Percentiles rank a stretch among this genome's conserved stretches.
These are phyloP conservation scores for Chaenocephalus aceratus DNA, from an alignment of 2,113 vertebrate species.

Conservation along the genomic window DNA sequence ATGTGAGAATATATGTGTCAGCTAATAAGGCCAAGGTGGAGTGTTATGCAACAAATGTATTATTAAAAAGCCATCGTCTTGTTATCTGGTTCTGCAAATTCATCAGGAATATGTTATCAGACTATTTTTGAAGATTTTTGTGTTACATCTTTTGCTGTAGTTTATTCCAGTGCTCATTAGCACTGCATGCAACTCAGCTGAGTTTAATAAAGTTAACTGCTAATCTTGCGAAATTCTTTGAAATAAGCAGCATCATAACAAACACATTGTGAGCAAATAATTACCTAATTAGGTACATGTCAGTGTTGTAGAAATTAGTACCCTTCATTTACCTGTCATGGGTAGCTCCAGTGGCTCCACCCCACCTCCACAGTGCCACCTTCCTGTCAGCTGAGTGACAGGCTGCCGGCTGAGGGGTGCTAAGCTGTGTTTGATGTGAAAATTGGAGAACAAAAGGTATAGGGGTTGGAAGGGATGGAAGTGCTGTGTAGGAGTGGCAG, in stretches of 20 bases:
- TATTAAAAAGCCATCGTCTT: not conserved
- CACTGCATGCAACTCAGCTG: not conserved
- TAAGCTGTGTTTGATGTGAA: constrained; percentile 56
- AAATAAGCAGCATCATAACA: constrained; percentile 39
- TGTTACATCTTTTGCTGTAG: not conserved
- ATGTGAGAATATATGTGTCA: constrained; percentile 7
- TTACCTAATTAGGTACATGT: constrained; percentile 56
- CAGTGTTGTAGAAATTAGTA: constrained; percentile 32
- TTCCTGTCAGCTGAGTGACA: constrained; percentile 56
- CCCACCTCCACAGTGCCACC: constrained; percentile 20
- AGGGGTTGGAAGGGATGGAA: constrained; percentile 15
- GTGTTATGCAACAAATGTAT: constrained; percentile 19
- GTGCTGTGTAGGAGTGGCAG: constrained; percentile 42
- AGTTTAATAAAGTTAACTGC: constrained; percentile 36
- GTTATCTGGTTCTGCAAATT: not conserved
- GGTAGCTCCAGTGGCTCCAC: constrained; percentile 31
- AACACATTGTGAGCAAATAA: constrained; percentile 38
- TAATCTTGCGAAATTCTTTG: constrained; percentile 35
- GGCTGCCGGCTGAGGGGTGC: constrained; percentile 50
- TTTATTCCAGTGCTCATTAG: constrained; percentile 20
- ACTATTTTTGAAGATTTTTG: not conserved
- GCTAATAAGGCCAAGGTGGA: constrained; percentile 2
- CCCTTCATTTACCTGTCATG: constrained; percentile 70
- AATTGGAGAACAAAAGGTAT: constrained; percentile 22
- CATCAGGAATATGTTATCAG: not conserved